A percentile compares a stretch with the other conserved stretches of the same genome.
These are phyloP conservation scores for silkworm (Bombyx mori) DNA, from an alignment of 1,140 invertebrate species.

Conservation along the genomic window DNA sequence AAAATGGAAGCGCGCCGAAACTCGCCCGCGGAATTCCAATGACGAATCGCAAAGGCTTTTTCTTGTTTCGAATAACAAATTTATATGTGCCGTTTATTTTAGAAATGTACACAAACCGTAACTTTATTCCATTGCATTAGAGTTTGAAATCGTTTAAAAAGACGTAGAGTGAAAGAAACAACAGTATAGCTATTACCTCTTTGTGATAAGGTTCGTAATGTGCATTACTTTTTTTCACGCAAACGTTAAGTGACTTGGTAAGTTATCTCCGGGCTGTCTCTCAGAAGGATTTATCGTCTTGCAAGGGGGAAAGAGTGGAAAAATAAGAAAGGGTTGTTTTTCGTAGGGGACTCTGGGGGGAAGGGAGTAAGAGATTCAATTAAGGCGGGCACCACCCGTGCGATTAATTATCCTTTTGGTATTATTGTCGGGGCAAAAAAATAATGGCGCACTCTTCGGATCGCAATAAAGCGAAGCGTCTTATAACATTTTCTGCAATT, in stretches of 20 bases:
- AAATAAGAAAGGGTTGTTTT: conserved; percentile 70
- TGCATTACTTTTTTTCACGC: conserved; percentile 2
- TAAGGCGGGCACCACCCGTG: conserved; percentile 42
- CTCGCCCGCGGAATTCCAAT: conserved; percentile 62
- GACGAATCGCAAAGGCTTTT: conserved; percentile 65
- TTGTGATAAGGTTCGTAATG: neutral
- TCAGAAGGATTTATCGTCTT: conserved; percentile 66
- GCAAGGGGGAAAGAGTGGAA: conserved; percentile 51
- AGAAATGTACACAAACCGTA: neutral
- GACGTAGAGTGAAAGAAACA: too few species aligned
- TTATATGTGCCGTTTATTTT: conserved; percentile 15
- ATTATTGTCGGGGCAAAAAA: conserved; percentile 49
- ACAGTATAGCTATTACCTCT: too few species aligned
- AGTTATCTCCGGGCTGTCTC: conserved; percentile 63
- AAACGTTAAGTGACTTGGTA: conserved; percentile 23
- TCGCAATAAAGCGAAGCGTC: neutral
- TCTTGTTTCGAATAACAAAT: conserved; percentile 48
- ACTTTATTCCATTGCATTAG: too few species aligned
- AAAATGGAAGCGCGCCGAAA: conserved; percentile 51
- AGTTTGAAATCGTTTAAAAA: too few species aligned
- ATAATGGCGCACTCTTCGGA: conserved; percentile 11
- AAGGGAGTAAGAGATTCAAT: conserved; percentile 58
- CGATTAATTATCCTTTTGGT: conserved; percentile 64
- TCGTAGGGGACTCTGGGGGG: conserved; percentile 46
- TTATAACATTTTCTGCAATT: neutral